Conservation (phyloP, 2,888 invertebrate genomes). For the Drosophila formosana region DNA sequence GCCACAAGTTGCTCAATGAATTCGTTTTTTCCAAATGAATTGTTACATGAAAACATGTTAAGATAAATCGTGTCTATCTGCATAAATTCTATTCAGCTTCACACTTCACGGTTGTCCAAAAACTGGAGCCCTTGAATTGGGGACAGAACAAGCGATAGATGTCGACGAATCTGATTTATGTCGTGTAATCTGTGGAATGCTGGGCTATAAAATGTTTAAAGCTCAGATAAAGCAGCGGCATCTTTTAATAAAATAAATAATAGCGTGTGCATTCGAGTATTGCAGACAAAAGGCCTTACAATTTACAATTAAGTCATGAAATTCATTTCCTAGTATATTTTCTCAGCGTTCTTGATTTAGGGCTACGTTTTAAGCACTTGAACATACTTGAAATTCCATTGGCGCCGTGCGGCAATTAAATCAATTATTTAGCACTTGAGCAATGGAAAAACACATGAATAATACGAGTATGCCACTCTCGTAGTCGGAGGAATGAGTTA, state of each 20-base stretch:
- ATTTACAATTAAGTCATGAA: conserved; percentile 35
- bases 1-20: neutral
- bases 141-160: conserved; percentile 27
- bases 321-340: conserved; percentile 48
- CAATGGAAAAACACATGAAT: conserved; percentile 27
- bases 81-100: conserved; percentile 38
- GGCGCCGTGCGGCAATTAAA: conserved; percentile 47
- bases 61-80: conserved; percentile 31
- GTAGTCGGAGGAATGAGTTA: conserved; percentile 6
- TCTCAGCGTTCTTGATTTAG: conserved; percentile 46
- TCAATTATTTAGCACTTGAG: conserved; percentile 40
- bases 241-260: conserved; percentile 35
- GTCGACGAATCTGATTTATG: conserved; percentile 42
- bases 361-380: conserved; percentile 33
- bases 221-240: conserved; percentile 31
- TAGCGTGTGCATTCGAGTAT: conserved; percentile 18
- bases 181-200: conserved; percentile 7
- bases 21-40: conserved; percentile 38
- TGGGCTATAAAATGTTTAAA: conserved; percentile 24
- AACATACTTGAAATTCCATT: conserved; percentile 53
- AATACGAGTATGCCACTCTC: conserved; percentile 17
- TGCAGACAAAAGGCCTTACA: conserved; percentile 15
- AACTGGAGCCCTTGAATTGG: conserved; percentile 9
- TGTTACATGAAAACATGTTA: conserved; percentile 34
- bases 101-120: conserved; percentile 38